Base-by-base conservation (phyloP, 2,888 invertebrate species). In the Germaria angustata region DNA sequence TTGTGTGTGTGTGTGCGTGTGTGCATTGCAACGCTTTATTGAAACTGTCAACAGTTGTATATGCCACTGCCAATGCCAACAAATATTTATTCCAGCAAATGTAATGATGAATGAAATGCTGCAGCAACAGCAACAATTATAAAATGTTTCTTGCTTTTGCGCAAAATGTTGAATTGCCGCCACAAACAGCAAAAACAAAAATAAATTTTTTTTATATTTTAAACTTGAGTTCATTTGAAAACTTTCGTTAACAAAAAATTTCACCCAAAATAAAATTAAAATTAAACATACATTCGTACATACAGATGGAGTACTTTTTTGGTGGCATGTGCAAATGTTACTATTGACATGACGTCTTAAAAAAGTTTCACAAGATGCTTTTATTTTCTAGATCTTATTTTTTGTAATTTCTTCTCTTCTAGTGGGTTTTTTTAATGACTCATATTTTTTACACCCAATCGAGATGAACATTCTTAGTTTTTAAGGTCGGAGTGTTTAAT, bases 241-340 rank as follows among this genome's bases (percentile, higher is more conserved):
- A 81, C 81, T 81, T 81, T 76, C 81, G 71, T 76, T 81, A 51
- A 46, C 15, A 36, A 51, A 61, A 73, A 63, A 39, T 81, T 76
- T 81, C 76, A 63, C 71, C 76, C 71, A 76, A 81, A 76, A 80
- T 57, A 57, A 76, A 76, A 80, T 39, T 44, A 28, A 71, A 71
- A 63, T 78, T 69, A 39, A 68, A 39, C 7, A 53, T 5, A 44
- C 0, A n/a, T 17, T 28, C 7, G n/a, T 22, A 11, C 15, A n/a
- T n/a, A n/a, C n/a, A n/a, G n/a, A n/a, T n/a, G n/a, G 5, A 17
- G 20, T 46, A 20, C 4, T 13, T 8, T 20, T 4, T 5, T 36
- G 34, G 22, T n/a, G n/a, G n/a, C n/a, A n/a, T n/a, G n/a, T n/a
- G n/a, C n/a, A n/a, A n/a, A n/a, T n/a, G n/a, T 36, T 34, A 32